A percentile compares a stretch with the other conserved stretches of the same genome.
Conservation (phyloP, 1,140 invertebrate species). For the Drosophila watanabei region DNA sequence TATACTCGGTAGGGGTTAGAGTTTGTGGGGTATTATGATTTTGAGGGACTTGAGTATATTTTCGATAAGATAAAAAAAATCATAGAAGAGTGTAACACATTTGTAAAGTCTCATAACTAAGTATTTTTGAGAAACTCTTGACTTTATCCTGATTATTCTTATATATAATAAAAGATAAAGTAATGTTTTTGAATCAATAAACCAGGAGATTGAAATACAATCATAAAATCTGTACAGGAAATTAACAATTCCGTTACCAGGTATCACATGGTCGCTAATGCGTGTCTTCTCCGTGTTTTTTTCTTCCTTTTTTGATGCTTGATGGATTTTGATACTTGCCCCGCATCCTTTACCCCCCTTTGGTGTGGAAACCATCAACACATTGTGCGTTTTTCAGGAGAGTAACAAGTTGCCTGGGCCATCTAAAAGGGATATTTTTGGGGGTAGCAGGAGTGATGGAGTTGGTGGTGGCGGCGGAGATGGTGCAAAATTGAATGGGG, state of each 20-base stretch:
- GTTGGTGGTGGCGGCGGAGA: background rate
- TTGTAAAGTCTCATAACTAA: too few relatives aligned
- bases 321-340: constrained; percentile 68
- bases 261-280: constrained; percentile 9
- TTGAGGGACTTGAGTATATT: background rate
- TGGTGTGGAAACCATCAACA: constrained; percentile 31
- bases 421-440: constrained; percentile 38
- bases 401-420: constrained; percentile 49
- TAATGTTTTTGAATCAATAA: background rate
- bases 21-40: background rate
- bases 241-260: background rate
- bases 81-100: too few relatives aligned
- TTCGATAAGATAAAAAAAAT: too few relatives aligned
- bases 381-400: constrained; percentile 50
- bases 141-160: too few relatives aligned
- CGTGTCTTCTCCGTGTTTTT: background rate
- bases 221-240: background rate
- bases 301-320: constrained; percentile 29
- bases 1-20: background rate
- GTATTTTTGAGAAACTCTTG: too few relatives aligned
- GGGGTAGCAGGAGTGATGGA: background rate
- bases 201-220: background rate
- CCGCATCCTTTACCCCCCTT: too few relatives aligned
- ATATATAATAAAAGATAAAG: too few relatives aligned
- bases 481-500: constrained; percentile 37